Conservation (phyloP, 2,888 invertebrate genomes). For the Limnephilus lunatus region DNA sequence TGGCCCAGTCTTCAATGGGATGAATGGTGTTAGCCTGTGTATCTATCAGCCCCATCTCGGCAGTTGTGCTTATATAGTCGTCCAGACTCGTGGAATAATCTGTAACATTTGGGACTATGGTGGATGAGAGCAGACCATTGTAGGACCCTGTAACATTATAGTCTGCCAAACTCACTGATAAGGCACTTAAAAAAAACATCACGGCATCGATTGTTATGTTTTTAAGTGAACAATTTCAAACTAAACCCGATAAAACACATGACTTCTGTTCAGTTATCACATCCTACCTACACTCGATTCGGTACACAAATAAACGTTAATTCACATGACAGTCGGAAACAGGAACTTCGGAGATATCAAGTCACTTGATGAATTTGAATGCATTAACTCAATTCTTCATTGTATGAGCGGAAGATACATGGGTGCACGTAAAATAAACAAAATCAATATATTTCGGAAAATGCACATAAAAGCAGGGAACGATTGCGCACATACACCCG, state of each 20-base stretch:
- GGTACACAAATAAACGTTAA: background rate
- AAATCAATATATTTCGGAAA: conserved; percentile 56
- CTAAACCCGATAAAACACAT: conserved; percentile 43
- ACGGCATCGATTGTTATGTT: conserved; percentile 61
- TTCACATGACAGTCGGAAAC: conserved; percentile 24
- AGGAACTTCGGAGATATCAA: background rate
- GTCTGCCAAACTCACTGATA: conserved; percentile 75
- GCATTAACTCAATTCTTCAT: conserved; percentile 27
- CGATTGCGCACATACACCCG: conserved; percentile 9
- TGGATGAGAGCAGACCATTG: conserved; percentile 71
- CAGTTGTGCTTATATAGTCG: conserved; percentile 69
- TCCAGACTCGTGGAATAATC: conserved; percentile 68
- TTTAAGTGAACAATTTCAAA: conserved; percentile 37
- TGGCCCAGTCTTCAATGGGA: conserved; percentile 72
- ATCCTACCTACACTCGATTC: conserved; percentile 35
- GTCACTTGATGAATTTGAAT: conserved; percentile 27
- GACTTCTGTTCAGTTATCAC: conserved; percentile 17
- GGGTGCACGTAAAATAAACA: conserved; percentile 54
- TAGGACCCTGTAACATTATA: conserved; percentile 74
- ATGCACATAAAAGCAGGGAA: conserved; percentile 26
- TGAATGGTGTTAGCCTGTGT: conserved; percentile 70
- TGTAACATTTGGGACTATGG: conserved; percentile 70
- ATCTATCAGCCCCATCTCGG: conserved; percentile 74
- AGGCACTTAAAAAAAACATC: conserved; percentile 77
- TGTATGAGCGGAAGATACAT: conserved; percentile 2